These are phyloP conservation scores for Agrypnia vestita DNA, from an alignment of 1,140 invertebrate species.

Conservation along the genomic window DNA sequence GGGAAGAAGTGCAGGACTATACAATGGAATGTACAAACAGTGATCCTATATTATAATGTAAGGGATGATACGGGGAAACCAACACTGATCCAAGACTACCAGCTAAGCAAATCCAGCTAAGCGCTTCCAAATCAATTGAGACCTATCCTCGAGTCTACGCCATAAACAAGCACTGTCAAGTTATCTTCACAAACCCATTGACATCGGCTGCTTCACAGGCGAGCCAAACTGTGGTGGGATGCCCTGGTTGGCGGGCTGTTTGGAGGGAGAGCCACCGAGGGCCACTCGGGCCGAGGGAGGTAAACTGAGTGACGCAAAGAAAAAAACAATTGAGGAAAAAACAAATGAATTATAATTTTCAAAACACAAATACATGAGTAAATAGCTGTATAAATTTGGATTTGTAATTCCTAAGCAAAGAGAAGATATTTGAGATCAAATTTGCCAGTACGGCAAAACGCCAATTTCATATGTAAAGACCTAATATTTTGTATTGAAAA, in stretches of 20 bases:
- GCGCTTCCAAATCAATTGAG: not conserved
- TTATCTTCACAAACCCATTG: constrained; percentile 68
- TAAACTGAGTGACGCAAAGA: too few species aligned
- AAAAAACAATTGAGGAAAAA: too few species aligned
- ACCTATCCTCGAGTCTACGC: constrained; percentile 2
- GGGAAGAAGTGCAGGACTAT: not conserved
- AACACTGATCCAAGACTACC: not conserved
- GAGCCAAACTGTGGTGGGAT: constrained; percentile 74
- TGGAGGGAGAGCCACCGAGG: constrained; percentile 77
- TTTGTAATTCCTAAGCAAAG: too few species aligned
- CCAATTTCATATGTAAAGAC: too few species aligned
- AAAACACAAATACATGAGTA: too few species aligned
- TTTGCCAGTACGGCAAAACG: too few species aligned
- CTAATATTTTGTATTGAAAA: too few species aligned
- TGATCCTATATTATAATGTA: not conserved
- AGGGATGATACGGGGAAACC: not conserved
- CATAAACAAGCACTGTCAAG: constrained; percentile 32
- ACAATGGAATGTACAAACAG: not conserved
- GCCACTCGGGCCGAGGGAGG: too few species aligned
- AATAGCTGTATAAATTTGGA: too few species aligned
- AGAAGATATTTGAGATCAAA: too few species aligned
- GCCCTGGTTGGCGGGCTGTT: constrained; percentile 68
- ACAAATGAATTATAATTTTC: too few species aligned
- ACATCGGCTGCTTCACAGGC: constrained; percentile 75
- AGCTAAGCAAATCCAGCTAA: constrained; percentile 14